A percentile compares a stretch with the other conserved stretches of the same genome.
phyloP scores from a whole-genome alignment of 2,797 vertebrate genomes.

The Uromys caudimaculatus region DNA sequence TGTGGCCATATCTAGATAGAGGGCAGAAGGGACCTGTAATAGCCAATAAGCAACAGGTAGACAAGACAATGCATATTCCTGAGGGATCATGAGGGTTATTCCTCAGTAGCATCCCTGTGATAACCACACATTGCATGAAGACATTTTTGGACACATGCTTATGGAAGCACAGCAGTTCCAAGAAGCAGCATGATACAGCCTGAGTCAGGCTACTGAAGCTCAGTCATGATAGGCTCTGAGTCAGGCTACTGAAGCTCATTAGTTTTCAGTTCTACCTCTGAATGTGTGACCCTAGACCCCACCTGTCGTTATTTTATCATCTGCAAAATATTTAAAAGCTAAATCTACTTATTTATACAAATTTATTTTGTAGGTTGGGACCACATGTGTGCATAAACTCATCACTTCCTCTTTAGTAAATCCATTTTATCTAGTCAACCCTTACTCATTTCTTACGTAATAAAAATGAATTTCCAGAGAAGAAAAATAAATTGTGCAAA shows the following conservation, averaged over 20 bases:
- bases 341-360: background rate
- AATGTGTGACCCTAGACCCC: background rate
- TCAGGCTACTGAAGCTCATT: background rate
- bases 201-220: background rate
- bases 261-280: background rate
- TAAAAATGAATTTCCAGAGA: background rate
- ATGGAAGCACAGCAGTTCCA: background rate
- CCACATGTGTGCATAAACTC: background rate
- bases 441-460: slow-evolving; percentile 2
- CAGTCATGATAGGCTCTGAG: background rate
- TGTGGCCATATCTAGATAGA: background rate
- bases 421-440: background rate
- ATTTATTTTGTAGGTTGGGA: background rate
- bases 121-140: background rate
- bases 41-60: background rate
- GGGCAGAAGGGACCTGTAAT: background rate
- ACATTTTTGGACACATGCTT: background rate
- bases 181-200: background rate
- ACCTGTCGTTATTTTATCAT: background rate
- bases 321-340: background rate
- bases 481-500: background rate
- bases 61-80: background rate
- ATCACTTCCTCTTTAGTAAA: background rate
- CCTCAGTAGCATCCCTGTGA: background rate
- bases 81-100: too few relatives aligned